Conservation (phyloP, 1,140 invertebrate genomes). For the Leptinotarsa texana region DNA sequence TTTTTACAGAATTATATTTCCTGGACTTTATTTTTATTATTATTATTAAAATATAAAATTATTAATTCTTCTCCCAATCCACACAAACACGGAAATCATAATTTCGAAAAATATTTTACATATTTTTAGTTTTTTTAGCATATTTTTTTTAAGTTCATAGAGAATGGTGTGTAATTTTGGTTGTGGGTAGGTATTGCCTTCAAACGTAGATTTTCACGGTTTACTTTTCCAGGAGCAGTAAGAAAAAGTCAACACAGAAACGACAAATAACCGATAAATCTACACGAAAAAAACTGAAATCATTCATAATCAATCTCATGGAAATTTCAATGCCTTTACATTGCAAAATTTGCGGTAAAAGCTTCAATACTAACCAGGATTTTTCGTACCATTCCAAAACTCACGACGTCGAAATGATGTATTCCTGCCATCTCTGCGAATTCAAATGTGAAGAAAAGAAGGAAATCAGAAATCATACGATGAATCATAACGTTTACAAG, state of each 20-base stretch:
- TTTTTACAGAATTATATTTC: too few relatives aligned
- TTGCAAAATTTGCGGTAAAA: conserved; percentile 46
- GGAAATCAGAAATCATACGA: conserved; percentile 38
- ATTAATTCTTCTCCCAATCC: too few relatives aligned
- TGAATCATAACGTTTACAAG: conserved; percentile 37
- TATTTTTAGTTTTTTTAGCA: too few relatives aligned
- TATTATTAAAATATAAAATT: too few relatives aligned
- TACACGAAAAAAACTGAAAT: conserved; percentile 18
- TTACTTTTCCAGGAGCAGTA: not conserved
- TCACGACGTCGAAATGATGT: conserved; percentile 49
- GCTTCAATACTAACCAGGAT: conserved; percentile 42
- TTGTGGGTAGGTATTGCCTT: not conserved
- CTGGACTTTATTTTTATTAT: too few relatives aligned
- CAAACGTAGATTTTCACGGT: conserved; percentile 1
- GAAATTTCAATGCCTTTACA: conserved; percentile 52
- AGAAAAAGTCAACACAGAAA: conserved; percentile 5
- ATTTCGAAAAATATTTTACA: too few relatives aligned
- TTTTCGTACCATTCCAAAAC: conserved; percentile 46
- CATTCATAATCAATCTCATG: conserved; percentile 47
- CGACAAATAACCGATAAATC: conserved; percentile 12
- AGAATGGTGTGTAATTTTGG: too few relatives aligned
- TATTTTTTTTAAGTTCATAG: too few relatives aligned
- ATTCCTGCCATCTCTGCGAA: conserved; percentile 55
- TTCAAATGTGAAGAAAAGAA: conserved; percentile 55
- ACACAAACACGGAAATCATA: too few relatives aligned